Percentiles rank a stretch among this genome's conserved stretches.
These are phyloP conservation scores for Novumbra hubbsi DNA, from an alignment of 2,797 vertebrate species.

Conservation along the genomic window DNA sequence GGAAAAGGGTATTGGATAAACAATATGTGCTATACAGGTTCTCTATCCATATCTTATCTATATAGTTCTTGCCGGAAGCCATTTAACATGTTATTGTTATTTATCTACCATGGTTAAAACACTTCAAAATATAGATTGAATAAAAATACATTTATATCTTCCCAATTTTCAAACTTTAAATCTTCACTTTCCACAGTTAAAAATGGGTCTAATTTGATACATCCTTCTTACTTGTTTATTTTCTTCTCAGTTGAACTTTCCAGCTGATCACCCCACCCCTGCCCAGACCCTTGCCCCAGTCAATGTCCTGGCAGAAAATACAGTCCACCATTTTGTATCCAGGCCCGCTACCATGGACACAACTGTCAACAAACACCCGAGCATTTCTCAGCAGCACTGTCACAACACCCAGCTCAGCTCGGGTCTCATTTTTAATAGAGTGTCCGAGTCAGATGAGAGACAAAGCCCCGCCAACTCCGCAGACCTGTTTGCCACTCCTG, in stretches of 20 bases:
- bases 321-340: slow-evolving; percentile 24
- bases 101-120: not conserved
- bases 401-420: slow-evolving; percentile 56
- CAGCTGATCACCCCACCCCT: slow-evolving; percentile 33
- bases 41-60: not conserved
- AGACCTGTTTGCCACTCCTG: slow-evolving; percentile 62
- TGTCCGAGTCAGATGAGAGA: slow-evolving; percentile 47
- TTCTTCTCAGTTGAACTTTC: slow-evolving; percentile 55
- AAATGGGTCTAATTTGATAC: slow-evolving; percentile 1
- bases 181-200: not conserved
- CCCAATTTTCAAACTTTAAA: too few species aligned
- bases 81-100: not conserved
- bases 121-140: not conserved
- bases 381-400: slow-evolving; percentile 52
- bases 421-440: slow-evolving; percentile 57
- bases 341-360: slow-evolving; percentile 58
- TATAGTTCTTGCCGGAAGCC: not conserved
- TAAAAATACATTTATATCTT: not conserved
- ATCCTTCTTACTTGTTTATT: slow-evolving; percentile 21
- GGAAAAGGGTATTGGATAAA: too few species aligned
- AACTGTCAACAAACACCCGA: slow-evolving; percentile 59
- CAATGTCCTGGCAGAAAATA: slow-evolving; percentile 54
- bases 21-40: too few species aligned
- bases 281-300: slow-evolving; percentile 34
- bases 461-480: slow-evolving; percentile 53